Evolutionary conservation across 1,140 invertebrate genomes (phyloP).

Genomic region (Danaus plexippus): DNA sequence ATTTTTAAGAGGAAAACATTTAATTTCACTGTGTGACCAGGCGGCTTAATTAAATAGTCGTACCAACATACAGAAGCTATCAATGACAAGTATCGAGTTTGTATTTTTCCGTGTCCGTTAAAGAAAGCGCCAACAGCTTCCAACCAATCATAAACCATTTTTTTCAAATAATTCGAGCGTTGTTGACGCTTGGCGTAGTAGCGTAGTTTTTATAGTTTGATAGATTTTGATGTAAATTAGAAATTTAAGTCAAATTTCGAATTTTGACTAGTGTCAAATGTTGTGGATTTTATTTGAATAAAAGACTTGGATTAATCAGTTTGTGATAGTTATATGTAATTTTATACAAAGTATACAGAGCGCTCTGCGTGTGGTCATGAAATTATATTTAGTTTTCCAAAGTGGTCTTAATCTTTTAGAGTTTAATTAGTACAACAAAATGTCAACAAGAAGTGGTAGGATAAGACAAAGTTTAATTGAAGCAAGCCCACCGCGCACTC

Average conservation of each 20-base stretch:
- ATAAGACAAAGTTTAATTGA: constrained; percentile 44
- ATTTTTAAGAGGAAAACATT: too few species aligned
- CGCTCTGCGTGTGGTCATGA: constrained; percentile 30
- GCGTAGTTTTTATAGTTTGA: constrained; percentile 21
- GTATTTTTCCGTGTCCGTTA: constrained; percentile 21
- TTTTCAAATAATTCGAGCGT: constrained; percentile 57
- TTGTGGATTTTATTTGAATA: too few species aligned
- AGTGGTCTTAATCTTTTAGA: constrained; percentile 24
- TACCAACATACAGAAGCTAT: background rate
- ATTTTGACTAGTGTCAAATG: too few species aligned
- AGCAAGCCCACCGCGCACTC: constrained; percentile 41
- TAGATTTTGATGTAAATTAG: constrained; percentile 15
- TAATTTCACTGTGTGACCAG: too few species aligned
- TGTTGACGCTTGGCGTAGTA: constrained; percentile 44
- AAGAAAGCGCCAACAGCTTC: constrained; percentile 33
- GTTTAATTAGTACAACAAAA: constrained; percentile 31
- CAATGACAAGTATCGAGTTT: background rate
- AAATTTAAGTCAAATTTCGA: constrained; percentile 3
- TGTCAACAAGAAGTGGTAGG: constrained; percentile 61
- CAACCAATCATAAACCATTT: constrained; percentile 50
- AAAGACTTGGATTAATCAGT: background rate
- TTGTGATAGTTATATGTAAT: constrained; percentile 1
- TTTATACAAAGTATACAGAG: too few species aligned
- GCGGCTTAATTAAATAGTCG: too few species aligned
- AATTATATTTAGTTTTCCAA: constrained; percentile 46